A percentile compares a stretch with the other conserved stretches of the same genome.
Conservation (phyloP, 1,140 invertebrate genomes). For the Drosophila varians region DNA sequence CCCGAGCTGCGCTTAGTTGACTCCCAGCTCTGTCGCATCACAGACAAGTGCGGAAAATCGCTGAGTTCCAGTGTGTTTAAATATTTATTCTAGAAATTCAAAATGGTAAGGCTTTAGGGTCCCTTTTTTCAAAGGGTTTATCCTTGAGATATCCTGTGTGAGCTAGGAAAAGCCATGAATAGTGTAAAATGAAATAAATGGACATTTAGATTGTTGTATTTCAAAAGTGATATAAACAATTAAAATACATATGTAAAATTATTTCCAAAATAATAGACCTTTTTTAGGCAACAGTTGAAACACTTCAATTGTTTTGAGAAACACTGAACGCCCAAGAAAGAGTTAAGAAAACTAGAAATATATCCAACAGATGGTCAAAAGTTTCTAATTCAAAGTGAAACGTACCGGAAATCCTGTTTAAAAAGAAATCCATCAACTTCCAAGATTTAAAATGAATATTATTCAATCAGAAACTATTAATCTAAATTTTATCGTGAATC, state of each 20-base stretch:
- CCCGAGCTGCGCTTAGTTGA: constrained; percentile 33
- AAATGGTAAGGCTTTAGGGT: constrained; percentile 40
- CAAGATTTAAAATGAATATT: background rate
- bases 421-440: no score
- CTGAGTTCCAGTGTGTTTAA: background rate
- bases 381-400: background rate
- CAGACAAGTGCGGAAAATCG: constrained; percentile 30
- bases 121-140: no score
- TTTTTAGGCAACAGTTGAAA: background rate
- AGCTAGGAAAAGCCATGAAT: no score
- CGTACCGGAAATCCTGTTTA: background rate
- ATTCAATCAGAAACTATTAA: background rate
- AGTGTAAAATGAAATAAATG: no score
- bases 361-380: background rate
- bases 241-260: no score
- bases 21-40: constrained; percentile 43
- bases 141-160: background rate
- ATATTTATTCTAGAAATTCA: background rate
- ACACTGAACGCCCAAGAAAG: background rate
- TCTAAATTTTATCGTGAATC: background rate
- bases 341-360: background rate
- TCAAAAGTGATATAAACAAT: no score
- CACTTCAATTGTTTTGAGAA: no score
- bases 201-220: no score
- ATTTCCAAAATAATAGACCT: no score